Evolutionary conservation across 1,140 invertebrate species (phyloP), one percentile per base, ranked within the genome.

Genomic region (Drosophila obscura): DNA sequence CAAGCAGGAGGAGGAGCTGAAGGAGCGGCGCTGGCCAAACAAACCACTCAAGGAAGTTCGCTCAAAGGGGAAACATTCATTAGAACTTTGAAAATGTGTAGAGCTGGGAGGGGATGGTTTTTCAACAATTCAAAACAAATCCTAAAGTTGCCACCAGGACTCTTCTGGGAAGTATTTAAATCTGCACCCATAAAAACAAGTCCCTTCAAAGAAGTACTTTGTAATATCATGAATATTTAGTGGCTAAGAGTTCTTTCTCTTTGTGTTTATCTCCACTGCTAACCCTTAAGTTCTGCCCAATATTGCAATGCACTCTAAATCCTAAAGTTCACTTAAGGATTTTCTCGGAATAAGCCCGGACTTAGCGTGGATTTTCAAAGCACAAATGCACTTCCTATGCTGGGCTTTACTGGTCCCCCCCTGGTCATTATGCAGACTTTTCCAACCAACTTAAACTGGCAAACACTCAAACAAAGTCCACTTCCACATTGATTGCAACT

Each of bases 401-500:
- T 43, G 15, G 4, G 43, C n/a, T 16, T 24, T 22, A 9, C 8
- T 2, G 11, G 13, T 24, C 7, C 11, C 8, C 11, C 11, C 15
- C 24, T 51, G 11, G 35, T 43, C 22, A 51, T 51, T 41, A 39
- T n/a, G 13, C 43, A 39, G 48, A 64, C 57, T 57, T 44, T 65
- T 28, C 22, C 58, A 45, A 73, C 22, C 58, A 64, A 73, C 19
- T 67, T 49, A 5, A 55, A 57, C 39, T 48, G 69, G 41, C 43
- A 79, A 53, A 64, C 63, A 26, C 41, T 46, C 15, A 55, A 41
- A 55, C 55, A 74, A 31, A 52, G 53, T 28, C 67, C 77, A 65
- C 66, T 77, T 4, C 45, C 46, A 81, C 58, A 80, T 71, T 73
- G 77, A 85, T 83, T 80, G 73, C 77, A 80, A 77, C 69, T 85